Evolutionary conservation across 2,888 invertebrate genomes (phyloP).

Genomic region (Hybos culiciformis): DNA sequence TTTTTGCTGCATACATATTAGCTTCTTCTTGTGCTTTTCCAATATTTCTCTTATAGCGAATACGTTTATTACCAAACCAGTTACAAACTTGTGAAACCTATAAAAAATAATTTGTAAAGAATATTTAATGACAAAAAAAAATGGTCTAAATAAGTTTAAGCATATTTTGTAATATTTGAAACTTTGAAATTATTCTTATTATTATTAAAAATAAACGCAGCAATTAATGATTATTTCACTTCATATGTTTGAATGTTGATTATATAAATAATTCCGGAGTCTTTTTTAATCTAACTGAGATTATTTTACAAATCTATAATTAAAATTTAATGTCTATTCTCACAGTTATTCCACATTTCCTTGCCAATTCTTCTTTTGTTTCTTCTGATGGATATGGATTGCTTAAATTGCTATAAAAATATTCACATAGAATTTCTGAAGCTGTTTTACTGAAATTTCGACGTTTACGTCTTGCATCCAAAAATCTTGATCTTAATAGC

Average conservation of each 20-base stretch:
- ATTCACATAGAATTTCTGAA: slow-evolving; percentile 93
- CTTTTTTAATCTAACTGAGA: too few species aligned
- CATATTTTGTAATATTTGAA: too few species aligned
- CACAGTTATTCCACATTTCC: slow-evolving; percentile 90
- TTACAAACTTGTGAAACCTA: slow-evolving; percentile 80
- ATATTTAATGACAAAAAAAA: too few species aligned
- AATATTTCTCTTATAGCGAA: slow-evolving; percentile 96
- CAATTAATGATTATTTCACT: too few species aligned
- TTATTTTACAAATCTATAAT: too few species aligned
- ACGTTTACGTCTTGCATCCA: slow-evolving; percentile 66
- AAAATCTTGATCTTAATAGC: slow-evolving; percentile 61
- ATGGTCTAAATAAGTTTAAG: too few species aligned
- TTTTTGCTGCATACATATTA: slow-evolving; percentile 91
- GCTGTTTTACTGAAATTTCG: slow-evolving; percentile 97
- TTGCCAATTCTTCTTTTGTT: slow-evolving; percentile 92
- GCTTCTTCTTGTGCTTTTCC: slow-evolving; percentile 97
- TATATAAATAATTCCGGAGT: too few species aligned
- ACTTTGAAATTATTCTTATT: too few species aligned
- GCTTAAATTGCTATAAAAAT: slow-evolving; percentile 93
- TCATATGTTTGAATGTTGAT: too few species aligned
- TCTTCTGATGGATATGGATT: slow-evolving; percentile 98
- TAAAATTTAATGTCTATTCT: too few species aligned
- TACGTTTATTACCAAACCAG: slow-evolving; percentile 97
- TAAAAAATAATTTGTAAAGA: too few species aligned
- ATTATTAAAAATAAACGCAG: too few species aligned